These are phyloP conservation scores for Thripadectes ignobilis DNA, from an alignment of 2,797 vertebrate genomes.

Conservation along the genomic window DNA sequence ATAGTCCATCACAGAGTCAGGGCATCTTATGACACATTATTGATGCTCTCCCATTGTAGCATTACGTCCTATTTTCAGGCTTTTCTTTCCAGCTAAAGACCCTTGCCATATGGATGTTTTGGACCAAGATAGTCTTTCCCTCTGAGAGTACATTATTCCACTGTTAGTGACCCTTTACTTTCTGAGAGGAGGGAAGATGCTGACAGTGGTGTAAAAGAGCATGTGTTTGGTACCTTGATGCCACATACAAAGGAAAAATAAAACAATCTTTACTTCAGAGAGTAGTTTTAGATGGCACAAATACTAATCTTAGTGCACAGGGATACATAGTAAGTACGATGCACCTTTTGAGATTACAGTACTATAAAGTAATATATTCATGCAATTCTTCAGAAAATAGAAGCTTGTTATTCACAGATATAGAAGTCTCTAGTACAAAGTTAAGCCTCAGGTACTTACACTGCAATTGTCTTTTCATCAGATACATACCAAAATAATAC, in stretches of 20 bases:
- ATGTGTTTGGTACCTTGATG: neutral
- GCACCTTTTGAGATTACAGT: neutral
- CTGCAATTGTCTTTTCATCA: neutral
- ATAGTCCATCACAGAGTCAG: neutral
- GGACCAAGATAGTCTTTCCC: neutral
- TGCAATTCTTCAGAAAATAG: neutral
- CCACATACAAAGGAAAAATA: neutral
- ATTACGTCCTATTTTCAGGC: neutral
- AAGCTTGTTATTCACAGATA: neutral
- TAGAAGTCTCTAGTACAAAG: slow-evolving; percentile 15
- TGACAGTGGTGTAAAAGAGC: neutral
- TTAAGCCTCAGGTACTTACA: neutral
- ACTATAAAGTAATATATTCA: neutral
- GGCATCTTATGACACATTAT: neutral
- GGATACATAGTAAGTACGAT: neutral
- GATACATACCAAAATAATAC: neutral
- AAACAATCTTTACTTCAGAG: neutral
- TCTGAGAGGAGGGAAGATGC: neutral
- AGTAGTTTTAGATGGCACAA: neutral
- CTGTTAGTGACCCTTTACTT: neutral
- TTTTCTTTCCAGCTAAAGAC: neutral
- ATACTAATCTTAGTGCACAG: neutral
- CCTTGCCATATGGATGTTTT: neutral
- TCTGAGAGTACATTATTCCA: neutral
- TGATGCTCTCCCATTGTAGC: neutral